Conservation (phyloP, 2,797 vertebrate species). For the Hylomyscus alleni region DNA sequence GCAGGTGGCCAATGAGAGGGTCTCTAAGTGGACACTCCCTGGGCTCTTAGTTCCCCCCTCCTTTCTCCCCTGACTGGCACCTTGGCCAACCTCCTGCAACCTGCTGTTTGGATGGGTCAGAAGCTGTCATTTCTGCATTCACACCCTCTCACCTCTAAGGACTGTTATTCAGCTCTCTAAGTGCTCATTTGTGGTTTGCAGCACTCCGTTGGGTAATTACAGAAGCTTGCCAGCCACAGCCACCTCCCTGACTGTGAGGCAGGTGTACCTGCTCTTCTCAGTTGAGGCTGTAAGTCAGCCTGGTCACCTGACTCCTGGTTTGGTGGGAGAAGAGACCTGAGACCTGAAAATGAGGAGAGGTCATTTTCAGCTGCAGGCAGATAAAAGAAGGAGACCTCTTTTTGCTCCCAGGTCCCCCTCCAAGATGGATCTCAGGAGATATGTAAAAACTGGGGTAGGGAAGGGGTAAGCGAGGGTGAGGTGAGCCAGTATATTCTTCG, state of each 20-base stretch:
- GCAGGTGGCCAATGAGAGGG: not conserved
- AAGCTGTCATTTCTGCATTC: conserved; percentile 18
- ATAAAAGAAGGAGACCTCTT: not conserved
- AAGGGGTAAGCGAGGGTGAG: accelerated
- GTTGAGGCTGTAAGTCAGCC: not conserved
- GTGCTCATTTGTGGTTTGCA: conserved; percentile 80
- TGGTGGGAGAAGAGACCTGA: not conserved
- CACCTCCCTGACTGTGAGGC: conserved; percentile 59
- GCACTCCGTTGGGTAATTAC: conserved; percentile 64
- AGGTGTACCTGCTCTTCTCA: conserved; percentile 39
- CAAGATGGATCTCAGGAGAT: not conserved
- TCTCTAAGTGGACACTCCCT: not conserved
- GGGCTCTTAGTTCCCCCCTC: not conserved
- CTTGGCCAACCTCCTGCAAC: not conserved
- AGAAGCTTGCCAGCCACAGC: conserved; percentile 23
- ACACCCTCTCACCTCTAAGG: conserved; percentile 49
- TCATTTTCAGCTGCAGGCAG: not conserved
- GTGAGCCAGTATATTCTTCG: not conserved
- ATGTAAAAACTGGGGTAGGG: not conserved
- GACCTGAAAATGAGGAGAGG: not conserved
- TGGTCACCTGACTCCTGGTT: not conserved
- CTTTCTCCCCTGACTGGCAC: too few species aligned
- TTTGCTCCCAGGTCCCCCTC: not conserved
- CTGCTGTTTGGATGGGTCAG: conserved; percentile 61
- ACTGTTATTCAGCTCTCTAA: conserved; percentile 73